phyloP scores from a whole-genome alignment of 2,888 invertebrate genomes.

The Eupithecia subumbrata region DNA sequence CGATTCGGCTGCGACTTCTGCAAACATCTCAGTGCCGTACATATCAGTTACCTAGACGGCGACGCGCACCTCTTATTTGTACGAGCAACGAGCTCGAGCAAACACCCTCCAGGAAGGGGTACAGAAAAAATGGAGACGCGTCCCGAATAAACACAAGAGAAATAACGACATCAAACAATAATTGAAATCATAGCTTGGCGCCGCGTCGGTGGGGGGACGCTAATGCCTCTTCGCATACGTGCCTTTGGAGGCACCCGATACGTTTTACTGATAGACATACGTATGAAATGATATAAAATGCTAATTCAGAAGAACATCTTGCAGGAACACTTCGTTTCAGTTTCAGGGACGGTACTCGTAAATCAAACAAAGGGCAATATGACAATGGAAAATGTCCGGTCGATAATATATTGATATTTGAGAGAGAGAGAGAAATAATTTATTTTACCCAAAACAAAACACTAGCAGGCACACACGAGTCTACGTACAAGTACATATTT shows the following conservation, averaged over 20 bases:
- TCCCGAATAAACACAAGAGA: conserved; percentile 79
- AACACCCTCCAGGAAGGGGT: conserved; percentile 58
- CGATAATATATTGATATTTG: neutral
- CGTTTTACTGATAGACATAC: conserved; percentile 7
- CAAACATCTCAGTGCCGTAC: conserved; percentile 73
- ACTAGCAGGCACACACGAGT: too few relatives aligned
- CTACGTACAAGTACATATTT: too few relatives aligned
- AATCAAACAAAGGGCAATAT: neutral
- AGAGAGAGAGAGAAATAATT: too few relatives aligned
- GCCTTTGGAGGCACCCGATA: conserved; percentile 34
- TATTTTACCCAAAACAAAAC: too few relatives aligned
- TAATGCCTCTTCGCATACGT: conserved; percentile 57
- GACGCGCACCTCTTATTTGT: conserved; percentile 73
- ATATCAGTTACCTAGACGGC: conserved; percentile 74
- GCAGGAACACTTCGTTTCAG: neutral
- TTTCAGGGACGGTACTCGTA: neutral
- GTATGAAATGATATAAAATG: neutral
- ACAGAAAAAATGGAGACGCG: conserved; percentile 76
- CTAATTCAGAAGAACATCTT: neutral
- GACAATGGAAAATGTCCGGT: neutral
- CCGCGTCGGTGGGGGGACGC: conserved; percentile 51
- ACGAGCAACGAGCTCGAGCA: conserved; percentile 56
- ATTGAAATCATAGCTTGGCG: conserved; percentile 79
- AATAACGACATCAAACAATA: conserved; percentile 82
- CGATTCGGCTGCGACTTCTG: conserved; percentile 66